Evolutionary conservation across 2,888 invertebrate genomes (phyloP).

Genomic region (Chymomyza fuscimana): DNA sequence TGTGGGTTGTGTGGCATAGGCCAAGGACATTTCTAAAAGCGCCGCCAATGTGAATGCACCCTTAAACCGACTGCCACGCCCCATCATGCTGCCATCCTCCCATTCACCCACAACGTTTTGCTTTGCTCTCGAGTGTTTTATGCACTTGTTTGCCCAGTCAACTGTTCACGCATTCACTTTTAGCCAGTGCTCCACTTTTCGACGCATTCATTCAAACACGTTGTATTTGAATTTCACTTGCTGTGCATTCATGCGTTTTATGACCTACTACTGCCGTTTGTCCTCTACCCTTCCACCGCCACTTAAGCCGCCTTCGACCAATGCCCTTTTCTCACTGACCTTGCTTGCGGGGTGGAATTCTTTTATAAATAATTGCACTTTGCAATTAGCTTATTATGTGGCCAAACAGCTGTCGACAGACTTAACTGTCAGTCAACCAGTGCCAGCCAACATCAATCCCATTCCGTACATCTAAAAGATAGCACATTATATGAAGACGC

Average conservation of each 20-base stretch:
- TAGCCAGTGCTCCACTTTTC: constrained; percentile 29
- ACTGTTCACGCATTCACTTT: constrained; percentile 51
- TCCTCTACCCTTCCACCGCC: neutral
- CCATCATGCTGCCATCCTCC: neutral
- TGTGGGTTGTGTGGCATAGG: constrained; percentile 10
- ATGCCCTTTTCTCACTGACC: constrained; percentile 23
- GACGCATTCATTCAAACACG: constrained; percentile 38
- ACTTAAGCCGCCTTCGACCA: neutral
- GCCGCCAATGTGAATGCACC: neutral
- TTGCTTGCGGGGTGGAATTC: neutral
- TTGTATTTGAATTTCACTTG: constrained; percentile 39
- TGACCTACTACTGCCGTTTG: constrained; percentile 27
- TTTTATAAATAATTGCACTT: constrained; percentile 39
- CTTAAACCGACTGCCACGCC: constrained; percentile 8
- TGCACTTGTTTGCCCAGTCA: constrained; percentile 49
- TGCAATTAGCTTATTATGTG: constrained; percentile 39
- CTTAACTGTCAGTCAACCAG: neutral
- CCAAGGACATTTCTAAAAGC: constrained; percentile 33
- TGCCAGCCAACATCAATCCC: neutral
- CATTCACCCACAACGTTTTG: neutral
- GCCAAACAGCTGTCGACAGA: neutral
- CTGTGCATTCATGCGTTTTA: constrained; percentile 45
- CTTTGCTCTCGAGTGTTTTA: constrained; percentile 19
- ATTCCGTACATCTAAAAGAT: neutral
- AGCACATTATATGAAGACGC: neutral